Evolutionary conservation across 2,888 invertebrate genomes (phyloP), one percentile per base, ranked within the genome.

Genomic region (Aquatica leii): DNA sequence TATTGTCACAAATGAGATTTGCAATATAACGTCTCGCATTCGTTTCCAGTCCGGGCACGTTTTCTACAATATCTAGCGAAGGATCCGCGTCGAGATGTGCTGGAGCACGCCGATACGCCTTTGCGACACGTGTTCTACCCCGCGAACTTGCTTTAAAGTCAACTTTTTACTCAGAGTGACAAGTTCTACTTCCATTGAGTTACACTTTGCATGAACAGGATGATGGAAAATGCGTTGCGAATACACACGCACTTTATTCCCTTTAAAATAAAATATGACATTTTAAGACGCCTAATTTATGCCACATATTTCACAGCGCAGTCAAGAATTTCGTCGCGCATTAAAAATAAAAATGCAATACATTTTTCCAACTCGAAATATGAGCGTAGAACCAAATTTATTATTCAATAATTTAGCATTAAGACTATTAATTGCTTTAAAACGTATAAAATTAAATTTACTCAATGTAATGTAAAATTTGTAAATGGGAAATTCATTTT

Each of bases 1-100:
- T 80, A 80, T 80, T 79, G 79, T 79, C 79, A 76, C 79, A 80
- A 80, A 80, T 80, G 79, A 80, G 79, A 80, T 80, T 80, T 80
- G 79, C 80, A 77, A 78, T 79, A 79, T 78, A 78, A 77, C 79
- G 77, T 78, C 75, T 75, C 73, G 66, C 72, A 66, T 75, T 69
- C 71, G 77, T 76, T 65, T 58, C 69, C 51, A 77, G 73, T 73
- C 76, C 61, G 59, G 67, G 73, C 78, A 78, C 78, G 78, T 77
- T 67, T 69, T 63, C 70, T 71, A 67, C 77, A 75, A 77, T 75
- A 77, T 77, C 78, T 76, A 76, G 74, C 71, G 73, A 73, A 72
- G 72, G 74, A 59, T 59, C 68, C 65, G 63, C 55, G 56, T 62
- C 65, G 65, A 65, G 66, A 54, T 71, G 68, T 71, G 70, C 70